These are phyloP conservation scores for Peromyscus melanophrys DNA, from an alignment of 2,797 vertebrate genomes.

Conservation along the genomic window DNA sequence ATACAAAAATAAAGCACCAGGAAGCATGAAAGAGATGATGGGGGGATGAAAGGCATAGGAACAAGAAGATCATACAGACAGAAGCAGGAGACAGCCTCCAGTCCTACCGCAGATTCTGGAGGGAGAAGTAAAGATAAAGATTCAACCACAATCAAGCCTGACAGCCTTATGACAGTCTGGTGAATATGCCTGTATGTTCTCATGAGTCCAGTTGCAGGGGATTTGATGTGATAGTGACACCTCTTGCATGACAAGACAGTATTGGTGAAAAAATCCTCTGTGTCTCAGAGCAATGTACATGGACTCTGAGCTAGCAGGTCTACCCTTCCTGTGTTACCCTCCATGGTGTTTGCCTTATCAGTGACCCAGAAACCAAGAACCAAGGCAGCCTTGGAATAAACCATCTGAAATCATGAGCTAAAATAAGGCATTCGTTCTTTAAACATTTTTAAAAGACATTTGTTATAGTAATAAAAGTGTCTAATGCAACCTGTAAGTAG, in stretches of 20 bases:
- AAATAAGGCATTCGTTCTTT: neutral
- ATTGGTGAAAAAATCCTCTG: too few relatives aligned
- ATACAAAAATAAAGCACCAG: neutral
- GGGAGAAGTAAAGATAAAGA: neutral
- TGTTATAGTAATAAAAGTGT: neutral
- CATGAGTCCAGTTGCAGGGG: too few relatives aligned
- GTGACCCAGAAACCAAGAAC: neutral
- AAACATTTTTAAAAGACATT: neutral
- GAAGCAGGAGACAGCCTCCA: neutral
- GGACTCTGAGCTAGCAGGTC: neutral
- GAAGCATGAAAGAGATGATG: neutral
- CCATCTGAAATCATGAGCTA: neutral
- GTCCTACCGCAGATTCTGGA: neutral
- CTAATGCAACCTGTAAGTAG: neutral
- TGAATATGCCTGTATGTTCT: neutral
- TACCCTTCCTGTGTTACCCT: neutral
- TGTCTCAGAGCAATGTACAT: neutral
- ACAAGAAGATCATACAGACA: too few relatives aligned
- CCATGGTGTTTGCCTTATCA: neutral
- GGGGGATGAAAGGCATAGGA: neutral
- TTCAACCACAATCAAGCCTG: neutral
- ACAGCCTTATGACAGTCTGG: neutral
- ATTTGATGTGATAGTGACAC: neutral
- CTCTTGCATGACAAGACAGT: too few relatives aligned
- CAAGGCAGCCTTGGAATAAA: neutral